These are phyloP conservation scores for Epinotia nisella DNA, from an alignment of 2,888 invertebrate species.

Conservation along the genomic window DNA sequence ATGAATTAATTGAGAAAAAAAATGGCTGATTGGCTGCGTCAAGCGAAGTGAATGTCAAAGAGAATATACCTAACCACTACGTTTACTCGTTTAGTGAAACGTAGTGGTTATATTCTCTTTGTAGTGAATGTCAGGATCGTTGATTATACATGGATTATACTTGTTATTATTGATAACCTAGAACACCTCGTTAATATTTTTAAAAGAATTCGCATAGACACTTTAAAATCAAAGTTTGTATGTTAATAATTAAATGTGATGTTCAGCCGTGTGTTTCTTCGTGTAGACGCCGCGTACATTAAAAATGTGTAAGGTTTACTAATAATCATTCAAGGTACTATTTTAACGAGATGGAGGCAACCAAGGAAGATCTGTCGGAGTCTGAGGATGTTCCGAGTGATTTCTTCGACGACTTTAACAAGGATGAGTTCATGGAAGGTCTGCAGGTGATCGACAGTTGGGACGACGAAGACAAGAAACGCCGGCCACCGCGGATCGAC, in stretches of 20 bases:
- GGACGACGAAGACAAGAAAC: constrained; percentile 60
- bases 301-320: constrained; percentile 31
- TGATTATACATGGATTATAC: constrained; percentile 12
- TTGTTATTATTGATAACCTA: constrained; percentile 34
- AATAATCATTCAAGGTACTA: constrained; percentile 11
- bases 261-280: constrained; percentile 18
- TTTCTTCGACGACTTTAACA: constrained; percentile 79
- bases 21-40: too few relatives aligned
- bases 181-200: constrained; percentile 1
- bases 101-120: too few relatives aligned
- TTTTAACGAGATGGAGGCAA: constrained; percentile 50
- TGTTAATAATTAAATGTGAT: not conserved
- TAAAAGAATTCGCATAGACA: not conserved
- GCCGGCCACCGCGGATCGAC: constrained; percentile 52
- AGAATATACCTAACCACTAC: too few relatives aligned
- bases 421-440: constrained; percentile 78
- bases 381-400: constrained; percentile 78
- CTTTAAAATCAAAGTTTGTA: not conserved
- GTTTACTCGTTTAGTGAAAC: too few relatives aligned
- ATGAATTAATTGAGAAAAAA: too few relatives aligned
- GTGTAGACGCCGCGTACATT: constrained; percentile 14
- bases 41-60: too few relatives aligned
- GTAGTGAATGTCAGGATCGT: too few relatives aligned
- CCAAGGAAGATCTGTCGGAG: constrained; percentile 58
- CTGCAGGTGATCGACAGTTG: constrained; percentile 79